Conservation (phyloP, 2,888 invertebrate species). For the Antheraea yamamai region DNA sequence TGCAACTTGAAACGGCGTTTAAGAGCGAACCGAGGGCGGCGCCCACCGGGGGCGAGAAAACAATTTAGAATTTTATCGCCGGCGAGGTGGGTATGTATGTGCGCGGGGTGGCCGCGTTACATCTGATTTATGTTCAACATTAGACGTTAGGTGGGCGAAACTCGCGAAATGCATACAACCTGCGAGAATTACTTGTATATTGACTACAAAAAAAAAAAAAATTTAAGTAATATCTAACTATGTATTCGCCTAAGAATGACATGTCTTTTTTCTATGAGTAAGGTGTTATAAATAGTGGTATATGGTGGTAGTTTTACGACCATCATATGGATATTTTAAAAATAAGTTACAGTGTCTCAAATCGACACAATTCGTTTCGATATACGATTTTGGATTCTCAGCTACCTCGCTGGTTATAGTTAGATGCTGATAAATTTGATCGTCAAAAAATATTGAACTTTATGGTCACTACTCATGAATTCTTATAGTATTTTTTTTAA, state of each 20-base stretch:
- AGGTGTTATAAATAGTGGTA: no score
- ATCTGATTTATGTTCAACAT: constrained; percentile 77
- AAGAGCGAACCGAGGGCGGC: constrained; percentile 80
- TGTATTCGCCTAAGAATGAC: not conserved
- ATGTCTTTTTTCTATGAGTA: not conserved
- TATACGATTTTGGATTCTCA: no score
- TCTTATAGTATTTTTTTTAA: not conserved
- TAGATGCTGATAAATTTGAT: no score
- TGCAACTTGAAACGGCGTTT: constrained; percentile 82
- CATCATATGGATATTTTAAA: no score
- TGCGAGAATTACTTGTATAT: constrained; percentile 41
- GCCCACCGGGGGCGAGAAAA: constrained; percentile 80
- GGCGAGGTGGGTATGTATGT: constrained; percentile 59
- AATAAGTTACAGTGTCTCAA: no score
- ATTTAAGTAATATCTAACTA: not conserved
- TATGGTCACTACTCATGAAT: no score
- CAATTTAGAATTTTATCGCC: constrained; percentile 81
- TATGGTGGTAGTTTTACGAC: no score
- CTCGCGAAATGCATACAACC: constrained; percentile 69
- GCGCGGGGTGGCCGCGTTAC: constrained; percentile 58
- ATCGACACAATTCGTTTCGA: no score
- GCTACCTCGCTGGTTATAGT: no score
- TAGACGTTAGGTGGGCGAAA: constrained; percentile 65
- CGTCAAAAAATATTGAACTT: no score
- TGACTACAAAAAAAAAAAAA: not conserved